Evolutionary conservation across 2,888 invertebrate species (phyloP), one percentile per base, ranked within the genome.

Genomic region (Unio delphinus): DNA sequence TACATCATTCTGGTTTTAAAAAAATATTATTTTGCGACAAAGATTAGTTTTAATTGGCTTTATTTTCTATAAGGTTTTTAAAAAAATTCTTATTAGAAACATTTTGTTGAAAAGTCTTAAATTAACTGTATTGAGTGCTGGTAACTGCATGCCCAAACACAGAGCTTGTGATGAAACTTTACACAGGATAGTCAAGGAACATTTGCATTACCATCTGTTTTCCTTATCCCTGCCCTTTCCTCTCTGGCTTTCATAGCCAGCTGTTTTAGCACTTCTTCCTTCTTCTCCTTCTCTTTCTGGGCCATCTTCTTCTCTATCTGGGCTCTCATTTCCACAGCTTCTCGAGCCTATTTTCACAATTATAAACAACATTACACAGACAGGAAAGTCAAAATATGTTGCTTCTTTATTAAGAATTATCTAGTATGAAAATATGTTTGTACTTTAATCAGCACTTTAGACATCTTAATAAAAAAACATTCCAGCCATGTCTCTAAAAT

Each of bases 271-370:
- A 96, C 95, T 80, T 98, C 98, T 88, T 99, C 98, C 84, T 98
- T 98, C 91, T 96, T 96, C 89, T 98, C 98, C 88, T 99, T 99
- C 89, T 99, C 98, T 83, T 98, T 95, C 89, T 99, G 98, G 0
- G 99, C 99, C 79, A 99, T 90, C 91, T 97, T 95, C 91, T 97
- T 95, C 90, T 99, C 99, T 1, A 99, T 91, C 87, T 98, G 97
- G 0, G 98, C 97, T 54, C 99, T 92, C 82, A 97, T 96, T 88
- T 99, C 99, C 0, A 99, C 99, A 1, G 98, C 97, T 90, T 99
- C 99, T 62, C 99, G 92, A 0, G 99, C 98, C 90, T 91, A 76
- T 7, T 78, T 61, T 34, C 18, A 28, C 26, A 76, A 75, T 55
- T 73, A 65, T 74, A 28, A 67, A 64, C 65, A 65, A 72, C 62